A percentile compares a stretch with the other conserved stretches of the same genome.
Conservation (phyloP, 1,140 invertebrate species). For the Chrysopa pallens region DNA sequence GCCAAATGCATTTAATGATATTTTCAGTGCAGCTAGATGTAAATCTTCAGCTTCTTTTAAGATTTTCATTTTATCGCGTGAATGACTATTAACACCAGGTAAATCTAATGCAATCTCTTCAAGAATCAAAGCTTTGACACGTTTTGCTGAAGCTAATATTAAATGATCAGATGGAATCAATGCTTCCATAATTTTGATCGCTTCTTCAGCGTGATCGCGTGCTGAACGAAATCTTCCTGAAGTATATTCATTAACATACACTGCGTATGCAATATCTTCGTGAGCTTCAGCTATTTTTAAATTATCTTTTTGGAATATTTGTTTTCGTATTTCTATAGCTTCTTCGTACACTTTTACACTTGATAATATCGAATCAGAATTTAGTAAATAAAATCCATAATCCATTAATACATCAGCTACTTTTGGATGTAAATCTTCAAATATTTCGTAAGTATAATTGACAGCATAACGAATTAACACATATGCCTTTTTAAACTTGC, state of each 20-base stretch:
- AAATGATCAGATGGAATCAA: conserved; percentile 66
- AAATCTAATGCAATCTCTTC: conserved; percentile 82
- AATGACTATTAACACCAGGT: conserved; percentile 14
- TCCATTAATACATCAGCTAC: conserved; percentile 69
- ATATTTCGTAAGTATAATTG: conserved; percentile 41
- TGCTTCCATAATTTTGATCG: conserved; percentile 63
- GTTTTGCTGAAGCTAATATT: conserved; percentile 69
- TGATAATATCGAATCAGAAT: conserved; percentile 67
- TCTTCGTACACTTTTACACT: conserved; percentile 71
- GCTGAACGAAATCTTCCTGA: conserved; percentile 68
- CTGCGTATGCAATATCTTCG: conserved; percentile 81
- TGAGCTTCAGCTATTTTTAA: conserved; percentile 71
- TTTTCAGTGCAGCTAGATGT: conserved; percentile 58
- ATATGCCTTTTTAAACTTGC: conserved; percentile 62
- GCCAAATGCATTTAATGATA: conserved; percentile 66
- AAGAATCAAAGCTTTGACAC: conserved; percentile 78
- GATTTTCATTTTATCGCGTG: conserved; percentile 28
- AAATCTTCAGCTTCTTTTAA: conserved; percentile 59
- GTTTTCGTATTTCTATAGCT: conserved; percentile 52
- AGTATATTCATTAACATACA: conserved; percentile 82
- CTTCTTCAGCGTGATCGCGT: conserved; percentile 57
- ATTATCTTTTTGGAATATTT: conserved; percentile 68
- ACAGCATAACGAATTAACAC: conserved; percentile 67
- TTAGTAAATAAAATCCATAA: conserved; percentile 78
- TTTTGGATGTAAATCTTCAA: conserved; percentile 49